Percentiles rank a stretch among this genome's conserved stretches.
Conservation (phyloP, 1,140 invertebrate genomes). For the Cardiocondyla obscurior region DNA sequence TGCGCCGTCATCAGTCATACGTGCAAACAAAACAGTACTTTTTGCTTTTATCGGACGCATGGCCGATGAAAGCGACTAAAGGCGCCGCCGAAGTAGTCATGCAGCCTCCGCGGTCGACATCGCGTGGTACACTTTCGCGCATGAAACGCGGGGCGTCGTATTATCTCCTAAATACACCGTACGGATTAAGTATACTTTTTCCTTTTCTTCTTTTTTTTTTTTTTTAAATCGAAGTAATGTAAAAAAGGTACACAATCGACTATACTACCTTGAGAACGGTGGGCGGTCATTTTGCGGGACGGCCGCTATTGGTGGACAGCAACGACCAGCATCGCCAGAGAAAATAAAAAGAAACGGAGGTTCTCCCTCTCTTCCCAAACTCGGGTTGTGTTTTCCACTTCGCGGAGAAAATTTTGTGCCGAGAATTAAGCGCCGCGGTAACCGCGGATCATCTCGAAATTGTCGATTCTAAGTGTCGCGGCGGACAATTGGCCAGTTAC, state of each 20-base stretch:
- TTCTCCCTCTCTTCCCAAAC: conserved; percentile 37
- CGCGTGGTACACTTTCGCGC: conserved; percentile 3
- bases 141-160: conserved; percentile 32
- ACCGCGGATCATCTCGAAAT: no score
- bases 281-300: conserved; percentile 76
- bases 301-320: conserved; percentile 82
- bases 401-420: no score
- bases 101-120: conserved; percentile 21
- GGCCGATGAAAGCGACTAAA: not conserved
- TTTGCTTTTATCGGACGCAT: not conserved
- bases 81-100: not conserved
- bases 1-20: not conserved
- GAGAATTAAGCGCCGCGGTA: no score
- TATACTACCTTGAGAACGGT: conserved; percentile 73
- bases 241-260: conserved; percentile 74
- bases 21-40: not conserved
- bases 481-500: no score
- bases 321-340: conserved; percentile 84
- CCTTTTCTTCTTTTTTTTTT: no score
- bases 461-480: no score
- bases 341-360: conserved; percentile 70
- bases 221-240: conserved; percentile 68
- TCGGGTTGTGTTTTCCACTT: no score
- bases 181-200: conserved; percentile 69
- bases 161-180: conserved; percentile 61